Conservation (phyloP, 2,888 invertebrate genomes). For the Cordylochernes scorpioides region DNA sequence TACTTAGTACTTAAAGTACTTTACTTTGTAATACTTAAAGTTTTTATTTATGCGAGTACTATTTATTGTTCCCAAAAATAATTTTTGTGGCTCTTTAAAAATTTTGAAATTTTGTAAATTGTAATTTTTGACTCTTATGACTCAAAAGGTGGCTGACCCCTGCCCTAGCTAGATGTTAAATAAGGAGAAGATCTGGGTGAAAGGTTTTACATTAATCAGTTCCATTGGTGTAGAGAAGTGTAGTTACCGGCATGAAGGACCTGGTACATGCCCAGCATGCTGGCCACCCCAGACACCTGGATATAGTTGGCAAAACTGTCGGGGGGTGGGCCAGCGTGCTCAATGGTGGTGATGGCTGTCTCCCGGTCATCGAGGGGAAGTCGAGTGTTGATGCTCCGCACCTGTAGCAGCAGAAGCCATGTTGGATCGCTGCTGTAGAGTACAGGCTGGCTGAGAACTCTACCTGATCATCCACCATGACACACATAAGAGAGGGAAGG, state of each 20-base stretch:
- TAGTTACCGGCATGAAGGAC: conserved; percentile 41
- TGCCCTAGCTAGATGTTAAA: no score
- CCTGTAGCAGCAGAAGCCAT: conserved; percentile 4
- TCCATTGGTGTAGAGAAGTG: no score
- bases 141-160: no score
- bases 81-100: no score
- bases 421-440: neutral
- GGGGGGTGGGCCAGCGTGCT: conserved; percentile 72
- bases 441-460: neutral
- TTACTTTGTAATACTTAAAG: no score
- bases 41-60: no score
- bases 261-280: conserved; percentile 80
- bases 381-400: conserved; percentile 39
- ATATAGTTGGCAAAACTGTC: conserved; percentile 80
- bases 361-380: conserved; percentile 75
- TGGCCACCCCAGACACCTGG: conserved; percentile 66
- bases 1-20: no score
- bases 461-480: conserved; percentile 47
- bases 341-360: conserved; percentile 69
- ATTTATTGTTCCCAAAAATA: no score
- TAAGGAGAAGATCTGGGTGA: no score
- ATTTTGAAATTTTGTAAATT: no score
- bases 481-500: conserved; percentile 66
- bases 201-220: no score
- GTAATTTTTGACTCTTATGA: no score